These are phyloP conservation scores for Plagodis pulveraria DNA, from an alignment of 2,888 invertebrate species.

Conservation along the genomic window DNA sequence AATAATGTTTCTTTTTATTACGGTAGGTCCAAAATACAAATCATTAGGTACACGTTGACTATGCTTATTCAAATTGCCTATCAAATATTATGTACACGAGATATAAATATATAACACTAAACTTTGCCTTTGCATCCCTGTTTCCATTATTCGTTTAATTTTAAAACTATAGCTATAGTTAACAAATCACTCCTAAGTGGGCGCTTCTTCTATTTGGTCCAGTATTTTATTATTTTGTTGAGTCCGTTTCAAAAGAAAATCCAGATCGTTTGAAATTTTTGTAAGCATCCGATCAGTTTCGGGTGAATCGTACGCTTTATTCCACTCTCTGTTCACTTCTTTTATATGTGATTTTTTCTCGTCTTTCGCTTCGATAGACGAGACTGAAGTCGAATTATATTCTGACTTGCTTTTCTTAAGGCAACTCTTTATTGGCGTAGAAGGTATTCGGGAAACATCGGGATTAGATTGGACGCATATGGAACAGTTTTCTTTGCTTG, in stretches of 20 bases:
- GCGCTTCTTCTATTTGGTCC: slow-evolving; percentile 71
- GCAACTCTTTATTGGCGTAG: slow-evolving; percentile 78
- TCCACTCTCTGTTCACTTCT: slow-evolving; percentile 71
- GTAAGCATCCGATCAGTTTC: slow-evolving; percentile 88
- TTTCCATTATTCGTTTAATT: slow-evolving; percentile 57
- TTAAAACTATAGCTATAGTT: slow-evolving; percentile 34
- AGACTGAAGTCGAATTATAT: slow-evolving; percentile 66
- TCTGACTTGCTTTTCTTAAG: slow-evolving; percentile 67
- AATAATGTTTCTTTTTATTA: too few species aligned
- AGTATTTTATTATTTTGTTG: slow-evolving; percentile 59
- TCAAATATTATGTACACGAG: slow-evolving; percentile 16
- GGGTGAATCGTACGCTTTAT: slow-evolving; percentile 66
- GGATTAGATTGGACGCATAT: slow-evolving; percentile 75
- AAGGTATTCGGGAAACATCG: slow-evolving; percentile 67
- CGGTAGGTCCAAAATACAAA: too few species aligned
- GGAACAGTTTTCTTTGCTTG: slow-evolving; percentile 67
- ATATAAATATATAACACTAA: slow-evolving; percentile 22
- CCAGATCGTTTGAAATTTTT: slow-evolving; percentile 92
- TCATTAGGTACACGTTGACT: too few species aligned
- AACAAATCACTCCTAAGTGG: slow-evolving; percentile 57
- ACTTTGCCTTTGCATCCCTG: slow-evolving; percentile 67
- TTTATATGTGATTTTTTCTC: slow-evolving; percentile 63
- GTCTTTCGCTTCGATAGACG: slow-evolving; percentile 65
- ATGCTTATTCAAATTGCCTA: too few species aligned
- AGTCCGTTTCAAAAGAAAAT: slow-evolving; percentile 91